These are phyloP conservation scores for Panorpa germanica DNA, from an alignment of 2,888 invertebrate species.

Conservation along the genomic window DNA sequence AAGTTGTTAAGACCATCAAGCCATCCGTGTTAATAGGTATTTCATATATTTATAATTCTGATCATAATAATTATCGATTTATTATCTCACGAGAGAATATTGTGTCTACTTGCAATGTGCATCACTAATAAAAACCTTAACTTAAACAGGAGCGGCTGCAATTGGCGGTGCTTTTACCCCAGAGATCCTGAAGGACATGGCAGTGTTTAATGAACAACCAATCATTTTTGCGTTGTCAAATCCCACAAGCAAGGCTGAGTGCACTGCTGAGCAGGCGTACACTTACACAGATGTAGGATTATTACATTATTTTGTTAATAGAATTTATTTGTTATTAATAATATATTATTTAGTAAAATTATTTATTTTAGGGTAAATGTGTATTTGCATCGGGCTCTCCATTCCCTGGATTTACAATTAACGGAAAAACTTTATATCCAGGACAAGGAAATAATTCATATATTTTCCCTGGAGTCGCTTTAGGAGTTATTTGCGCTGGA, in stretches of 20 bases:
- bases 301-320: conserved; percentile 7
- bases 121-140: conserved; percentile 1
- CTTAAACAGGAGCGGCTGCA: conserved; percentile 62
- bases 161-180: conserved; percentile 85
- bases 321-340: conserved; percentile 6
- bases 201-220: conserved; percentile 58
- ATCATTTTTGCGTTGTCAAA: conserved; percentile 97
- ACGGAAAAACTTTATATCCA: conserved; percentile 65
- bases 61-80: conserved; percentile 1
- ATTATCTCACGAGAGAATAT: background rate
- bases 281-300: conserved; percentile 53
- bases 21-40: conserved; percentile 82
- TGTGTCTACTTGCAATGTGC: background rate
- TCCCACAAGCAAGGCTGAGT: conserved; percentile 96
- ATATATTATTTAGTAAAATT: conserved; percentile 7
- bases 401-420: conserved; percentile 66
- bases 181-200: conserved; percentile 77
- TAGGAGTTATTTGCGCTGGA: conserved; percentile 78
- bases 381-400: conserved; percentile 96
- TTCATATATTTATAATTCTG: background rate
- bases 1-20: conserved; percentile 62
- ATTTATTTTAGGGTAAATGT: conserved; percentile 50
- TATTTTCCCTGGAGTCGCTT: conserved; percentile 90
- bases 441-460: conserved; percentile 98
- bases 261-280: conserved; percentile 98